Evolutionary conservation across 2,113 vertebrate genomes (phyloP), one percentile per base, ranked within the genome.

Genomic region (Gnathochromis pfefferi): DNA sequence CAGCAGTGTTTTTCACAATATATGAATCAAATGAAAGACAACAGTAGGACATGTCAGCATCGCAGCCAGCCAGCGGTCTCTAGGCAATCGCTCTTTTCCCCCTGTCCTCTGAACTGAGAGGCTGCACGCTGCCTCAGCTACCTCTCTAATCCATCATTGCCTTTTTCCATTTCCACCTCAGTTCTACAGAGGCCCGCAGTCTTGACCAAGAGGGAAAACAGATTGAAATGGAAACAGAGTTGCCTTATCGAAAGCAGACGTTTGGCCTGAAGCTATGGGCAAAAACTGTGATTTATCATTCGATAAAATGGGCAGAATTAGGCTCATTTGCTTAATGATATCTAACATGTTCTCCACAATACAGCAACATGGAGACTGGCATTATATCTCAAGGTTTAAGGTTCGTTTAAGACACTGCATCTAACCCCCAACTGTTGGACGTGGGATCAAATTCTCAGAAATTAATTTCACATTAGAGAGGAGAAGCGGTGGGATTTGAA

Each of bases 81-180:
- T 9, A 19, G 81, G 83, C 85, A 82, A 90, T 92, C 58, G 13
- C 80, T 91, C 91, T 28, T 83, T 75, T 80, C 60, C 60, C 65
- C 35, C 51, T 82, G 28, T 80, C 47, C 28, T 83, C 65, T 11
- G 3, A 73, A 80, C 80, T 14, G 85, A 88, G 83, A 88, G 88
- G 88, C 91, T 53, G 78, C 85, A 68, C 9, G 89, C 89, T 89
- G 89, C 87, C 73, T 90, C 81, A 26, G 80, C 91, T 90, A 86
- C 86, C 65, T 33, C 78, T 84, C 54, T 89, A 93, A 96, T 96
- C 94, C 89, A 92, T 95, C 94, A 93, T 55, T 90, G 92, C 84
- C 89, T 91, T 93, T 92, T 91, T 79, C 87, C 49, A 93, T 94
- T 93, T 91, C 85, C 86, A 88, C 90, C 88, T 85, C 16, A 60